These are phyloP conservation scores for Fregata magnificens DNA, from an alignment of 2,113 vertebrate genomes.

Conservation along the genomic window DNA sequence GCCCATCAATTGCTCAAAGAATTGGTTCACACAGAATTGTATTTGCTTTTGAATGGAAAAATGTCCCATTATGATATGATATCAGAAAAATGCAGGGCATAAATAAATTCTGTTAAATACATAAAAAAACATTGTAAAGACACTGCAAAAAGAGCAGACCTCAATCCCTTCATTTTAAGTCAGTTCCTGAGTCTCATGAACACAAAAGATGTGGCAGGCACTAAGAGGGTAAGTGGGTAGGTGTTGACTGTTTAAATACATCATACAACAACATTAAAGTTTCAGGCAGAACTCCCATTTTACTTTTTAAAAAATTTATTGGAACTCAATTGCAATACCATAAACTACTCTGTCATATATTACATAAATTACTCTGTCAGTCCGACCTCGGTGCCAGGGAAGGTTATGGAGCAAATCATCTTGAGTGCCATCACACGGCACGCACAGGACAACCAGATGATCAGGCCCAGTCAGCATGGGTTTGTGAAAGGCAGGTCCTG, in stretches of 20 bases:
- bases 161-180: not conserved
- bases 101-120: not conserved
- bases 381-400: no score
- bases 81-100: not conserved
- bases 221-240: not conserved
- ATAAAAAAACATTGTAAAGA: not conserved
- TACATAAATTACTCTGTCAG: no score
- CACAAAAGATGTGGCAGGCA: not conserved
- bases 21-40: not conserved
- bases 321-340: not conserved
- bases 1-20: not conserved
- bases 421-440: no score
- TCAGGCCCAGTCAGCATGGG: no score
- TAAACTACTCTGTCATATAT: not conserved
- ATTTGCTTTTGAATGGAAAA: not conserved
- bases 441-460: no score
- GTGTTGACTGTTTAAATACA: not conserved
- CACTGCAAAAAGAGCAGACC: not conserved
- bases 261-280: not conserved
- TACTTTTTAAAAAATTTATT: not conserved
- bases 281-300: not conserved
- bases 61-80: accelerated
- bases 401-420: no score
- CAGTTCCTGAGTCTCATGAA: not conserved
- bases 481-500: no score